Base-by-base conservation (phyloP, 2,888 invertebrate species). In the Clepsis dumicolana region DNA sequence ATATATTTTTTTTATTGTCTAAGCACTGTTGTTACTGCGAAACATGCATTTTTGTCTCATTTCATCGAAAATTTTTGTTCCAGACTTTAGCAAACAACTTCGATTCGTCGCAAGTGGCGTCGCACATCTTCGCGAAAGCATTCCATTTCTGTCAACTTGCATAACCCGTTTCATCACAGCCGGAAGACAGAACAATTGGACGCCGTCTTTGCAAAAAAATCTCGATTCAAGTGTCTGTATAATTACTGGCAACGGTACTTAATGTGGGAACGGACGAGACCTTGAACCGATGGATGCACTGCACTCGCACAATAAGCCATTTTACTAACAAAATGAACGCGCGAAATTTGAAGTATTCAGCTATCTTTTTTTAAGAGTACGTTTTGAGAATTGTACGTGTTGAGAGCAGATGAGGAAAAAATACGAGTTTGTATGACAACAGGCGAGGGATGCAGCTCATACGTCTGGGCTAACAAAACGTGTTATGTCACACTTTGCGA, bases 261-360 rank as follows among this genome's bases (percentile, higher is more conserved):
- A 56, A 32, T 64, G 64, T 64, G 64, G 56, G 64, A 64, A 64
- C 64, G 24, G 63, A 18, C 12, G 32, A 66, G 54, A 44, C 62
- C 63, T 67, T 63, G 67, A 67, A 67, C 67, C 61, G 21, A 1
- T 53, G 8, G 18, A 62, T 24, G 18, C 25, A 32, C 21, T 63
- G 67, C 62, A 64, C 44, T 27, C 38, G 41, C 44, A 64, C 64
- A 64, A 64, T 56, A 44, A 54, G 16, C 54, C 44, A 32, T 64
- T 64, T 44, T 44, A 64, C 16, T 24, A 10, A 32, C 41, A 48
- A 21, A 14, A 54, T 14, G 25, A 56, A 24, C 21, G n/a, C 5
- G n/a, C n/a, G 21, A n/a, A n/a, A n/a, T n/a, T 35, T 35, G 5
- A 56, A 35, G 35, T 24, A 35, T 56, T 35, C 24, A 21, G 56